Evolutionary conservation across 2,797 vertebrate genomes (phyloP).

Genomic region (Acanthurus leucopareius): DNA sequence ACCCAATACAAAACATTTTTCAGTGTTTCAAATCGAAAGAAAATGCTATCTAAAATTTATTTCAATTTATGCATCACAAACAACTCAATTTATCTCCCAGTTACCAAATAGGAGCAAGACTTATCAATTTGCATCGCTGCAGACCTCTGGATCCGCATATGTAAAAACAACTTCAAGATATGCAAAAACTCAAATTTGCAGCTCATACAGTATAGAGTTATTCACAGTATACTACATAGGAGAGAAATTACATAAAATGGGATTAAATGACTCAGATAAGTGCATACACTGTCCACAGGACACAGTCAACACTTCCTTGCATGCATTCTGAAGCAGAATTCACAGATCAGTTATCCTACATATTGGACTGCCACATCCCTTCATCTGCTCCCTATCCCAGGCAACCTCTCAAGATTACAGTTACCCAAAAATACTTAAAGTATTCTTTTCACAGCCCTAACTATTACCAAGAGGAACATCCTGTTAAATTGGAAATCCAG

Average conservation of each 20-base stretch:
- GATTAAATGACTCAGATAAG: not conserved
- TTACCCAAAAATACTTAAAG: not conserved
- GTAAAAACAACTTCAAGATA: not conserved
- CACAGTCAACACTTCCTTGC: not conserved
- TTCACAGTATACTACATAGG: not conserved
- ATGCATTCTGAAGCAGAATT: not conserved
- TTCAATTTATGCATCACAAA: not conserved
- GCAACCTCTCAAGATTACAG: not conserved
- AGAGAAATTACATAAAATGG: not conserved
- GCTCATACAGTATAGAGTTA: not conserved
- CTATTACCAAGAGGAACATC: not conserved
- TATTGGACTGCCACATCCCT: not conserved
- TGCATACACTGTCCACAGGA: not conserved
- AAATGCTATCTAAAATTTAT: not conserved
- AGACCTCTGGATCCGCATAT: not conserved
- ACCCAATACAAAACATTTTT: not conserved
- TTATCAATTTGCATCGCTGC: not conserved
- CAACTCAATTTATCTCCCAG: not conserved
- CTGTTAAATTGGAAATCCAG: not conserved
- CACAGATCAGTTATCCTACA: not conserved
- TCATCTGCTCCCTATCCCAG: not conserved
- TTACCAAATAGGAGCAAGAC: not conserved
- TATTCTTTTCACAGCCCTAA: not conserved
- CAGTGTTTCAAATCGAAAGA: not conserved
- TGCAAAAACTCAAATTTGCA: not conserved